Percentiles rank a stretch among this genome's conserved stretches.
These are phyloP conservation scores for Platycnemis pennipes DNA, from an alignment of 2,888 invertebrate genomes.

Conservation along the genomic window DNA sequence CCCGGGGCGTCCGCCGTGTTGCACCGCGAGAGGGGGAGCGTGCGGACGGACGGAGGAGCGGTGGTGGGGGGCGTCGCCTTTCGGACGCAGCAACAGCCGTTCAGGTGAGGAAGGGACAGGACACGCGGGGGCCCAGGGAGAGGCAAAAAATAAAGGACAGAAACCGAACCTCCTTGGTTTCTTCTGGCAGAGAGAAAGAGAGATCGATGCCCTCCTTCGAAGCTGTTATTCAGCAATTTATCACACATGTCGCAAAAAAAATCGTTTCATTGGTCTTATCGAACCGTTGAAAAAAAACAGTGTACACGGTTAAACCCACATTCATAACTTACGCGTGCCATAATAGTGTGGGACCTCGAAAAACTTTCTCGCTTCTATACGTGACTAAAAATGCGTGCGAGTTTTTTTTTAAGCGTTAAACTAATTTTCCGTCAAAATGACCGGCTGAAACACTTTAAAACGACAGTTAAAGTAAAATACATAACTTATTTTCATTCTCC, in stretches of 20 bases:
- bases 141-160: neutral
- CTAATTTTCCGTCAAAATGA: too few species aligned
- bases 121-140: neutral
- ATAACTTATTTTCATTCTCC: too few species aligned
- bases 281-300: neutral
- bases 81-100: neutral
- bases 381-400: too few species aligned
- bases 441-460: too few species aligned
- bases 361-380: too few species aligned
- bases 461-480: too few species aligned
- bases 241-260: neutral
- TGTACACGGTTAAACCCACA: neutral
- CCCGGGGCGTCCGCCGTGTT: slow-evolving; percentile 20
- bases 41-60: neutral
- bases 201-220: slow-evolving; percentile 2
- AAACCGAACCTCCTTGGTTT: neutral
- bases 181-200: neutral
- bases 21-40: neutral
- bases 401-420: too few species aligned
- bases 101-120: slow-evolving; percentile 46
- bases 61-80: neutral
- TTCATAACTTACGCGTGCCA: neutral
- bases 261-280: neutral
- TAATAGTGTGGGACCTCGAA: neutral
- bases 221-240: neutral